Evolutionary conservation across 35 echinoderm and acorn worm genomes (phyloP).

Genomic region (Strongylocentrotus purpuratus): DNA sequence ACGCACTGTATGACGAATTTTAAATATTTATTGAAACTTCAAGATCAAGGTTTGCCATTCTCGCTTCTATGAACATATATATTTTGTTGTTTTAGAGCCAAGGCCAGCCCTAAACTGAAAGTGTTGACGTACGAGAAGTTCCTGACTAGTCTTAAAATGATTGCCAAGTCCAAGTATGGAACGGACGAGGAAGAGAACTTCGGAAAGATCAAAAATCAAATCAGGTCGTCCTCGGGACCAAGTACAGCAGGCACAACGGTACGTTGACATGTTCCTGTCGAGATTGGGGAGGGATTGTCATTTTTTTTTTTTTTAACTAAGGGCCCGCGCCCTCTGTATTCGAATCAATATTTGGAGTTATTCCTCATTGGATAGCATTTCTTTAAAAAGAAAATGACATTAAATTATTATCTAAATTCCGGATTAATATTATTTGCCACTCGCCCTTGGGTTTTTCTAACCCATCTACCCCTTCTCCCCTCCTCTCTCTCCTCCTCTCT

Average conservation of each 20-base stretch:
- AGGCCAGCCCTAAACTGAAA: conserved; percentile 60
- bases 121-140: conserved; percentile 64
- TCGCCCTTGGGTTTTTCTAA: too few species aligned
- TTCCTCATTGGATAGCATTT: too few species aligned
- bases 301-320: not conserved
- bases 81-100: conserved; percentile 51
- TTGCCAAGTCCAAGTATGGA: conserved; percentile 73
- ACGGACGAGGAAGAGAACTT: conserved; percentile 51
- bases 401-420: too few species aligned
- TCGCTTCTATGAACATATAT: too few species aligned
- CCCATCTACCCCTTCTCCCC: too few species aligned
- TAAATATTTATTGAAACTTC: not conserved
- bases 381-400: too few species aligned
- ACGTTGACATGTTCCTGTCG: not conserved
- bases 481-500: too few species aligned
- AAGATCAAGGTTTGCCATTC: too few species aligned
- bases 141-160: conserved; percentile 50
- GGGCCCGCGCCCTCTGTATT: too few species aligned
- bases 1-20: not conserved
- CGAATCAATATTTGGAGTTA: too few species aligned
- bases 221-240: conserved; percentile 46
- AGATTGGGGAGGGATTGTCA: too few species aligned
- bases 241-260: conserved; percentile 65
- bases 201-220: conserved; percentile 52
- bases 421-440: too few species aligned